These are phyloP conservation scores for Melanocharis versteri DNA, from an alignment of 2,113 vertebrate genomes.

Conservation along the genomic window DNA sequence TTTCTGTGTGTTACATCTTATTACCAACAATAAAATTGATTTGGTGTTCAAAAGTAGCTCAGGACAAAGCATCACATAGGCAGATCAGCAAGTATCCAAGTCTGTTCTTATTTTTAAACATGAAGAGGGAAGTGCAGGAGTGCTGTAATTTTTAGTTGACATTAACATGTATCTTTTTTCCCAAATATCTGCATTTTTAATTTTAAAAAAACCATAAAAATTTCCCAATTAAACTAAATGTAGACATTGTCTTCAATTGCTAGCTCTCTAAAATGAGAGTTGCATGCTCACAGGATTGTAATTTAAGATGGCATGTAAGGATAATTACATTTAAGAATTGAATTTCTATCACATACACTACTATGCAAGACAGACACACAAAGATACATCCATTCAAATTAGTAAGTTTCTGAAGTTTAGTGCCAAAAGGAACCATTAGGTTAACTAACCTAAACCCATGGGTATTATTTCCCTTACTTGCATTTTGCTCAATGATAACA, in stretches of 20 bases:
- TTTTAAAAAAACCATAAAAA: accelerated
- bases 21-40: neutral
- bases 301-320: neutral
- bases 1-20: neutral
- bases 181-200: neutral
- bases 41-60: neutral
- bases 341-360: neutral
- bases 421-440: neutral
- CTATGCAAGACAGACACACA: neutral
- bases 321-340: neutral
- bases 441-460: neutral
- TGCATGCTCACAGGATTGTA: neutral
- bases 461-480: neutral
- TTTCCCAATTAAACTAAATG: neutral
- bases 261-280: neutral
- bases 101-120: neutral
- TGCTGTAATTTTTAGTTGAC: neutral
- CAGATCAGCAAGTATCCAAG: neutral
- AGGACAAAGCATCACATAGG: neutral
- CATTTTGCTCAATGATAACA: neutral
- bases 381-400: neutral
- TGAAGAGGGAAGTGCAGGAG: neutral
- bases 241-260: neutral
- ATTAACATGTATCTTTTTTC: neutral
- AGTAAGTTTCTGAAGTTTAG: neutral